Evolutionary conservation across 2,113 vertebrate species (phyloP).

Genomic region (Tretioscincus oriximinensis): DNA sequence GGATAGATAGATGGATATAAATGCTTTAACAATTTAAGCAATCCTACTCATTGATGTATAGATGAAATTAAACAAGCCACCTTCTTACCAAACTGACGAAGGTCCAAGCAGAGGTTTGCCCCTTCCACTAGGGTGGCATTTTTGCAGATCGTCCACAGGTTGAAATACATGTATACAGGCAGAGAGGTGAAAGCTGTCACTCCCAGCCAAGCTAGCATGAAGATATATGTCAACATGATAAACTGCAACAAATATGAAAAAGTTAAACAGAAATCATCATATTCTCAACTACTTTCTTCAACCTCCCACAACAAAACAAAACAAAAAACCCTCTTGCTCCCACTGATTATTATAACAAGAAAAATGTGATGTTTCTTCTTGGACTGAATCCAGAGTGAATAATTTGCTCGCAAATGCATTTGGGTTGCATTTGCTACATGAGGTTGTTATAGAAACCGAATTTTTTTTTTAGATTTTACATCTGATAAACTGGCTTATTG

Average conservation of each 20-base stretch:
- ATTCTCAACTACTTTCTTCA: background rate
- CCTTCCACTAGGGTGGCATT: constrained; percentile 89
- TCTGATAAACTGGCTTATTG: no score
- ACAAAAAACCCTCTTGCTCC: background rate
- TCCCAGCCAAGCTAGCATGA: constrained; percentile 99
- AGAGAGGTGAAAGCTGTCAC: constrained; percentile 96
- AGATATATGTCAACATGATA: constrained; percentile 99
- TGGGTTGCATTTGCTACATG: no score
- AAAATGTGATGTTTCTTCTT: no score
- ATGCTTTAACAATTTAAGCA: background rate
- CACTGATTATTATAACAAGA: no score
- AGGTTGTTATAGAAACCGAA: no score
- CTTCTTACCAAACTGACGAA: constrained; percentile 92
- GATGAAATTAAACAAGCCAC: background rate
- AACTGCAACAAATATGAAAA: constrained; percentile 77
- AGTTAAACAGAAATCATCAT: constrained; percentile 13
- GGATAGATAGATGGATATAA: no score
- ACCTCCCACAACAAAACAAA: background rate
- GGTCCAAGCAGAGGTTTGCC: constrained; percentile 89
- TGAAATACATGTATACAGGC: constrained; percentile 98
- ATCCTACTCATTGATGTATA: background rate
- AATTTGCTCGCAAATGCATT: no score
- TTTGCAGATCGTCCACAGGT: constrained; percentile 97
- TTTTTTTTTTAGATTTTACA: no score
- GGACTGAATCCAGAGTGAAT: no score